Evolutionary conservation across 2,888 invertebrate genomes (phyloP), one percentile per base, ranked within the genome.

Genomic region (Lasioglossum calceatum): DNA sequence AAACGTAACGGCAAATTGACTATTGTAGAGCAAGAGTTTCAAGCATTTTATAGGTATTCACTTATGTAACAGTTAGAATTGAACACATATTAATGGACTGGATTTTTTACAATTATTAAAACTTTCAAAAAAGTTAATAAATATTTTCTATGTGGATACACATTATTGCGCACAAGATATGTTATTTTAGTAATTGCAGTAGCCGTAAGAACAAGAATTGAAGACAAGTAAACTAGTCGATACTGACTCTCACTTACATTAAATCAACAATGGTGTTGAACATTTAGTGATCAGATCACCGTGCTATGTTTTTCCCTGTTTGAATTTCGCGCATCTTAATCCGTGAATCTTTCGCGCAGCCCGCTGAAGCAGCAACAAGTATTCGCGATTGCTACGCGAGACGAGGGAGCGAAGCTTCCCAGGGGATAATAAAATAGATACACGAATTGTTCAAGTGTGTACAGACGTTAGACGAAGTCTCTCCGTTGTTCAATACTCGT

Each of bases 401-500:
- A 14, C 36, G 50, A n/a, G 39, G 4, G 23, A 12, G 64, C 44
- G 61, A 14, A 74, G 54, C 47, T 78, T 72, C 76, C 73, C 82
- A 14, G 23, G 70, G 74, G 78, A 79, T 79, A 85, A 81, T 88
- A 87, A 90, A 88, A 85, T 64, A 75, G 83, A 85, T 77, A 71
- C 88, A 81, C 88, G 80, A 86, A 84, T 86, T 82, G 83, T 27
- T 44, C 7, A 12, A 67, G 58, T 54, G 76, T 75, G 75, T 79
- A 77, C 42, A 73, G 71, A 87, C 50, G 81, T 77, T 58, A 36
- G 70, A 72, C 36, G 72, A 81, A 88, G 74, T 77, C 79, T 47
- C 78, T 12, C 67, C 79, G 67, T 85, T 84, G 84, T 84, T 84
- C 80, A 87, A 89, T 88, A 86, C 82, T 86, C 87, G 77, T 75